A percentile compares a stretch with the other conserved stretches of the same genome.
These are phyloP conservation scores for Epinotia bilunana DNA, from an alignment of 2,888 invertebrate species.

Conservation along the genomic window DNA sequence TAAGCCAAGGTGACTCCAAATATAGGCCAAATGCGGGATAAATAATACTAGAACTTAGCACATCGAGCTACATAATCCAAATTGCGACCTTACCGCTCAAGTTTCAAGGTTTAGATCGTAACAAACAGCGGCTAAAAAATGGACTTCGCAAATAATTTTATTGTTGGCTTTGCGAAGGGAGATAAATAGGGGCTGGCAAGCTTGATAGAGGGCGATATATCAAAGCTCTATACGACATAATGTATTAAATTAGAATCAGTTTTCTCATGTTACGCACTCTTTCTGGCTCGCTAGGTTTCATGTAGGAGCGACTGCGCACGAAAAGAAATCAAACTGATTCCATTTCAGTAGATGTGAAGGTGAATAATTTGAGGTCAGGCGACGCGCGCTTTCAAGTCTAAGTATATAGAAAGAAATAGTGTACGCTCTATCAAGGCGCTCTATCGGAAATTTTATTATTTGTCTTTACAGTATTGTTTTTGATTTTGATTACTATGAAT, in stretches of 20 bases:
- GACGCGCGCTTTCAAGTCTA: no score
- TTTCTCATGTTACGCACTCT: background rate
- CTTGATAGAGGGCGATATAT: background rate
- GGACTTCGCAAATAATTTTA: background rate
- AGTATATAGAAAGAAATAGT: no score
- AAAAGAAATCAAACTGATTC: no score
- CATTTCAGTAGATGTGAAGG: no score
- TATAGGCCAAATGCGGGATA: constrained; percentile 1
- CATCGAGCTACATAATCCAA: background rate
- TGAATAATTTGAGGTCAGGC: no score
- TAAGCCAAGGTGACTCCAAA: background rate
- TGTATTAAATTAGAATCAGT: background rate
- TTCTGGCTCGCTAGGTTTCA: background rate
- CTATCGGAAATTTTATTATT: no score
- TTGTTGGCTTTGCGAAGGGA: background rate
- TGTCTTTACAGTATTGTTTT: no score
- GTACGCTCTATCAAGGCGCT: no score
- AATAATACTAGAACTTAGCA: background rate
- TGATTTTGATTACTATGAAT: no score
- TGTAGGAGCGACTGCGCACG: background rate
- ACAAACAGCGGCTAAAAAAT: background rate
- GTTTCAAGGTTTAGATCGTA: background rate
- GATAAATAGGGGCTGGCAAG: constrained; percentile 3
- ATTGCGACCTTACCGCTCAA: background rate
- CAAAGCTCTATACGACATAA: background rate